Evolutionary conservation across 2,888 invertebrate species (phyloP).

Genomic region (Branchipolynoe longqiensis): DNA sequence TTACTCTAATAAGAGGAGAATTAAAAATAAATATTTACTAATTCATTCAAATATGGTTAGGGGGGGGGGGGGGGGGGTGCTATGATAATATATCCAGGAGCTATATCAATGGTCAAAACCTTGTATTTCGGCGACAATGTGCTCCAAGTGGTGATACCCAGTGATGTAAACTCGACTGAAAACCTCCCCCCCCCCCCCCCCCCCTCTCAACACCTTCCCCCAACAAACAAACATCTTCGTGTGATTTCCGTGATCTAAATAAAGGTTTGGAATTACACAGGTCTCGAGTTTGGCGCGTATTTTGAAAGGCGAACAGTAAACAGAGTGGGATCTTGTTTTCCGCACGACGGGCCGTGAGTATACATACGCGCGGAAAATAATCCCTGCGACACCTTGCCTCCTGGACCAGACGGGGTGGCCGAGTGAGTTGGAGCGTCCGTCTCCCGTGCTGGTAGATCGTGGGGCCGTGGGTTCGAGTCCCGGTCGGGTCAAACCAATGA

Average conservation of each 20-base stretch:
- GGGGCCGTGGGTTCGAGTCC: no score
- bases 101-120: no score
- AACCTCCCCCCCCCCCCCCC: background rate
- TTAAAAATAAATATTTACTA: no score
- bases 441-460: no score
- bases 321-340: conserved; percentile 25
- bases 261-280: conserved; percentile 8
- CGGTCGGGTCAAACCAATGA: no score
- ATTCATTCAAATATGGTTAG: no score
- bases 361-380: no score
- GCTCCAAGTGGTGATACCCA: background rate
- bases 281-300: background rate
- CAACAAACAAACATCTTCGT: conserved; percentile 5
- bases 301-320: background rate
- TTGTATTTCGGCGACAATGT: background rate
- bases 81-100: background rate
- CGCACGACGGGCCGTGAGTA: background rate
- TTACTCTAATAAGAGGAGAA: no score
- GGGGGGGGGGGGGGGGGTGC: background rate
- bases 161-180: background rate
- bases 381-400: no score
- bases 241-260: conserved; percentile 10
- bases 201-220: background rate
- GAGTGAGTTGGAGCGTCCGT: no score
- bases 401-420: no score